Base-by-base conservation (phyloP, 2,888 invertebrate genomes). In the Nomada goodeniana region DNA sequence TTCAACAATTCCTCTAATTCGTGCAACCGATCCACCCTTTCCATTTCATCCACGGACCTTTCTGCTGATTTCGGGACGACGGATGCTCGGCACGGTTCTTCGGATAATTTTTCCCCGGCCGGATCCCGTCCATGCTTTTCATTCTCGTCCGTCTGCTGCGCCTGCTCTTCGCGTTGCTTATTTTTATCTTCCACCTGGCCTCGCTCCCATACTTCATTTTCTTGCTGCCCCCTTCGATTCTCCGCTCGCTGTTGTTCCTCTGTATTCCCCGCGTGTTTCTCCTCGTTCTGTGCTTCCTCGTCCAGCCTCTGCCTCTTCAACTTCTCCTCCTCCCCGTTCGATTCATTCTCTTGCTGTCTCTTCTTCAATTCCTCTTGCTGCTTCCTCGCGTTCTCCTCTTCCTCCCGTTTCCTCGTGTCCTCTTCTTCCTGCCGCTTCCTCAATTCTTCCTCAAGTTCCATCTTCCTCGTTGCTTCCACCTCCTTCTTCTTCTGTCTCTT, bases 291-390 rank as follows among this genome's bases (percentile, higher is more conserved):
- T 18, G 26, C n/a, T 10, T 52, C 18, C 44, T 29, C 15, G 10
- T 52, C 36, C 11, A 55, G 61, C 42, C 50, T 47, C 18, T 67
- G 36, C 20, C 67, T 68, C 20, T 71, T 50, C n/a, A 42, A 59
- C 59, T 76, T 65, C 18, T 76, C 55, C 20, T 75, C 82, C 29
- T 77, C 42, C 74, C 26, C 11, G 52, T 26, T 50, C 68, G 9
- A 20, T 7, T 80, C 44, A 29, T 59, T 75, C 15, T n/a, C n/a
- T 23, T 47, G 69, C n/a, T 36, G 20, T 11, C 60, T 26, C 3
- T 53, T 20, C 23, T 77, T 64, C 26, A 61, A 20, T 2, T 64
- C 13, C 5, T 59, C 55, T 18, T 63, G 42, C 47, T 26, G 60
- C 47, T 65, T 55, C 20, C 57, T 26, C 57, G 67, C 67, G 44